These are phyloP conservation scores for Numenius arquata DNA, from an alignment of 2,113 vertebrate genomes.

Conservation along the genomic window DNA sequence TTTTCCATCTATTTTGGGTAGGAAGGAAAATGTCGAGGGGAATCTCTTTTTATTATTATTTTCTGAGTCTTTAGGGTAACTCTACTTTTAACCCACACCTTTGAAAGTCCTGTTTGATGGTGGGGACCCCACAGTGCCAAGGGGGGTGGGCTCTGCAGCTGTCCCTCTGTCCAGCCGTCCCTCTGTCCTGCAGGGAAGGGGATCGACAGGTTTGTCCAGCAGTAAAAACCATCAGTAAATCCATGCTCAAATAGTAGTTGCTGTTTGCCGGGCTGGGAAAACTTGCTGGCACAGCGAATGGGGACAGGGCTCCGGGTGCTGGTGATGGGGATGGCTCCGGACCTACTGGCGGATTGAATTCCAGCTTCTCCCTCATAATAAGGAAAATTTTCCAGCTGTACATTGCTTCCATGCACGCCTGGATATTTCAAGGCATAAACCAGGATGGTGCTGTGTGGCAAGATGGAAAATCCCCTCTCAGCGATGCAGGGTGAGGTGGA, in stretches of 20 bases:
- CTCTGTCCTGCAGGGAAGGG: background rate
- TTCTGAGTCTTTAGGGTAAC: background rate
- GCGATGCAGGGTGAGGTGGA: background rate
- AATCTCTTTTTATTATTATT: slow-evolving; percentile 14
- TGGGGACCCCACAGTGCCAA: background rate
- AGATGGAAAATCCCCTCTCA: background rate
- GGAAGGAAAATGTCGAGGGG: background rate
- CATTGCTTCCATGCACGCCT: background rate
- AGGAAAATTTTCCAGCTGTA: slow-evolving; percentile 33
- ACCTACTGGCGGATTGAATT: background rate
- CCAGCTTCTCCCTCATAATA: background rate
- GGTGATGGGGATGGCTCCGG: background rate
- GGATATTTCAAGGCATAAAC: slow-evolving; percentile 1
- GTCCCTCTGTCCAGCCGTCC: fast-evolving
- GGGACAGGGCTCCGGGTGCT: background rate
- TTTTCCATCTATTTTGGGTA: slow-evolving; percentile 52
- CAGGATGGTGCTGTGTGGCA: background rate
- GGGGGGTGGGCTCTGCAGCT: background rate
- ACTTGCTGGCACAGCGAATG: background rate
- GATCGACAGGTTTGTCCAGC: background rate
- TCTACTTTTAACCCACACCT: background rate
- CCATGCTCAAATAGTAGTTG: background rate
- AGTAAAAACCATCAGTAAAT: background rate
- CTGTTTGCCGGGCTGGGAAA: background rate
- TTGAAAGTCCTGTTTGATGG: background rate